Conservation (phyloP, 2,113 vertebrate species). For the Boulengeromyrus knoepffleri region DNA sequence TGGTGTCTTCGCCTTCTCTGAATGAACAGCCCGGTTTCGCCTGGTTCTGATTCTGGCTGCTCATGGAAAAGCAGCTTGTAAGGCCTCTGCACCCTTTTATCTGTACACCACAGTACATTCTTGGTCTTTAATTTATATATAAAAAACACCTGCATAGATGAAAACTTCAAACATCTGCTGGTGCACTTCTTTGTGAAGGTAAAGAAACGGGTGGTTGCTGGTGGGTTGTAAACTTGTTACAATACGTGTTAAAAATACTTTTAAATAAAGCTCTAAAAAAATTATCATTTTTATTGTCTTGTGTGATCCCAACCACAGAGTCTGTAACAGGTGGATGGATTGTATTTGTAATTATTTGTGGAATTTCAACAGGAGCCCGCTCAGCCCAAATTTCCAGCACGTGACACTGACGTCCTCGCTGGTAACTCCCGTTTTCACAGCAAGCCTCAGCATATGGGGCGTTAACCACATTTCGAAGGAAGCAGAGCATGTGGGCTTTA, state of each 20-base stretch:
- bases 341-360: not conserved
- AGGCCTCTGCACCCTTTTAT: not conserved
- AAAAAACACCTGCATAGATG: not conserved
- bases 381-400: not conserved
- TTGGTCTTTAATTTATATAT: not conserved
- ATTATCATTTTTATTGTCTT: not conserved
- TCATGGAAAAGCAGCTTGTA: not conserved
- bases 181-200: not conserved
- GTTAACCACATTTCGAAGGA: not conserved
- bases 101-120: not conserved
- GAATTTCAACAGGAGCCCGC: not conserved
- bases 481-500: not conserved
- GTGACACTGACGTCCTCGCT: not conserved
- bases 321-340: not conserved
- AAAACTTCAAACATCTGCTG: not conserved
- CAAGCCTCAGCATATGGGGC: not conserved
- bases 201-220: not conserved
- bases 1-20: not conserved
- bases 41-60: not conserved
- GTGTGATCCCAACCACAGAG: not conserved
- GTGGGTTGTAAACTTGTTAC: not conserved
- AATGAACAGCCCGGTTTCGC: not conserved
- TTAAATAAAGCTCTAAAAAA: not conserved
- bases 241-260: not conserved
- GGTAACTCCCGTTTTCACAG: not conserved